These are phyloP conservation scores for Cheilosia vernalis DNA, from an alignment of 2,888 invertebrate species.

Conservation along the genomic window DNA sequence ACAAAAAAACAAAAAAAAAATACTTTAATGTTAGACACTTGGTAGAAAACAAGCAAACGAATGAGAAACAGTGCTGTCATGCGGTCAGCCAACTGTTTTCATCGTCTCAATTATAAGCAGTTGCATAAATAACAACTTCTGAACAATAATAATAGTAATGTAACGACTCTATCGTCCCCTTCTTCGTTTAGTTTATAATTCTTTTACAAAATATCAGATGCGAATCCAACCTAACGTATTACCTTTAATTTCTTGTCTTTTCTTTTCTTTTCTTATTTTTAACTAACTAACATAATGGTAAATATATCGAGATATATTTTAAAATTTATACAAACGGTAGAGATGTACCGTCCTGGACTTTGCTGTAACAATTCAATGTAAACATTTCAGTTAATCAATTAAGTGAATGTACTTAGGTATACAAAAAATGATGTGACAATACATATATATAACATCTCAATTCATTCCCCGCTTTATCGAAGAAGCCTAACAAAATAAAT, in stretches of 20 bases:
- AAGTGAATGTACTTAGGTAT: slow-evolving; percentile 59
- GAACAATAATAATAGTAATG: slow-evolving; percentile 44
- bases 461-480: slow-evolving; percentile 48
- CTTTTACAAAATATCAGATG: background rate
- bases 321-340: slow-evolving; percentile 36
- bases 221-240: slow-evolving; percentile 18
- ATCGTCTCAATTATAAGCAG: slow-evolving; percentile 6
- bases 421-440: slow-evolving; percentile 40
- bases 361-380: slow-evolving; percentile 42
- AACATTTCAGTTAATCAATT: slow-evolving; percentile 50
- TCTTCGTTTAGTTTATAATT: slow-evolving; percentile 24
- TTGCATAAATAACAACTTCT: slow-evolving; percentile 1
- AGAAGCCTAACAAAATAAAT: slow-evolving; percentile 63
- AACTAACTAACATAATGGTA: slow-evolving; percentile 3
- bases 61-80: slow-evolving; percentile 50
- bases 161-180: slow-evolving; percentile 27
- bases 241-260: background rate
- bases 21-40: slow-evolving; percentile 54
- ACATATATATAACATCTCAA: slow-evolving; percentile 37
- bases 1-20: slow-evolving; percentile 7
- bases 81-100: slow-evolving; percentile 55
- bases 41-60: slow-evolving; percentile 35
- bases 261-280: slow-evolving; percentile 8
- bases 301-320: slow-evolving; percentile 34
- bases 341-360: slow-evolving; percentile 33